Base-by-base conservation (phyloP, 53 echinoderm and acorn worm genomes). In the Holothuria leucospilota region DNA sequence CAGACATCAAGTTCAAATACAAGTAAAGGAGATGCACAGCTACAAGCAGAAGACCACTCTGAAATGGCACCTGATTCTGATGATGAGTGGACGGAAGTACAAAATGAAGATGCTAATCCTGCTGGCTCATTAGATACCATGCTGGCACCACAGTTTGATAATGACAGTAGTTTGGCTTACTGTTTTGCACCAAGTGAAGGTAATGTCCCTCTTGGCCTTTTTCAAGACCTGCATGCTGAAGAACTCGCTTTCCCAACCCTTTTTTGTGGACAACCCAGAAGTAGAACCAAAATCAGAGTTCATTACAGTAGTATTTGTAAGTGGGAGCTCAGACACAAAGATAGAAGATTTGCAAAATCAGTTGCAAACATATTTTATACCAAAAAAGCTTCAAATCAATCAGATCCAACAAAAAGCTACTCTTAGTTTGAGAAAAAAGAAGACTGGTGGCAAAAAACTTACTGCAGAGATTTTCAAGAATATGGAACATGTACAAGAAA, bases 81-180 rank as follows among this genome's bases (percentile, higher is more conserved):
- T 40, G 78, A 84, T 58, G 66, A 65, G 26, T 89, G 84, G 89
- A 89, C 62, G 41, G 89, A 89, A 84, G 49, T 30, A 60, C 63
- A 74, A 29, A 62, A 84, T 15, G 61, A 60, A 41, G 81, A 68
- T 29, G 21, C 13, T 63, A 59, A 23, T 30, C 85, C 89, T 52
- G 65, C 58, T 65, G 78, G 89, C 25, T 39, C 27, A 25, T 61
- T 64, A 18, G 85, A 89, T 53, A 89, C 89, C 20, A 77, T 85
- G 85, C 34, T 89, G 38, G 24, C 69, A 41, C 30, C 77, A 15
- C 13, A 79, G 29, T 79, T 79, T 59, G 38, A 2, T 29, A 2
- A 2, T 29, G 23, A 79, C 27, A 59, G 34, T 29, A 59, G 34
- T 29, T 38, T 79, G 15, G 60, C 79, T 1, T 79, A 79, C 8